These are phyloP conservation scores for Eupithecia subumbrata DNA, from an alignment of 2,888 invertebrate genomes.

Conservation along the genomic window DNA sequence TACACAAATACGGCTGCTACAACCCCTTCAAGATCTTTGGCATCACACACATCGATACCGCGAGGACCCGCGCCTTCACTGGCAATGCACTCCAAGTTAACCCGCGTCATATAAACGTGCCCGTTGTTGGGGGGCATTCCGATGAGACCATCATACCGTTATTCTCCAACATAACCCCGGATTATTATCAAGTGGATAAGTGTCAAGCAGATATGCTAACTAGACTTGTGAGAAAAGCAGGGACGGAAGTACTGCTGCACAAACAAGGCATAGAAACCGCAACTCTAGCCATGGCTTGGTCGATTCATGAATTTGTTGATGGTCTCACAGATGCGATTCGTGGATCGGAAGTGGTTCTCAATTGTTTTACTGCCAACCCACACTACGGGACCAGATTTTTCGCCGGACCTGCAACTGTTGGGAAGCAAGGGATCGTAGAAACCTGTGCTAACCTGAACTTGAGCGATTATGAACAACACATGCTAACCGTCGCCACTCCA, in stretches of 20 bases:
- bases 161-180: slow-evolving; percentile 64
- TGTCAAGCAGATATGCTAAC: slow-evolving; percentile 62
- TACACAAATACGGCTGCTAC: slow-evolving; percentile 58
- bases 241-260: slow-evolving; percentile 58
- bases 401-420: slow-evolving; percentile 63
- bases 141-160: slow-evolving; percentile 67
- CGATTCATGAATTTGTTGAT: slow-evolving; percentile 64
- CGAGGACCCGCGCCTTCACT: slow-evolving; percentile 56
- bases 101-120: slow-evolving; percentile 55
- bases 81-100: slow-evolving; percentile 56
- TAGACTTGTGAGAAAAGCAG: slow-evolving; percentile 61
- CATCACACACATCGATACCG: slow-evolving; percentile 65
- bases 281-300: slow-evolving; percentile 63
- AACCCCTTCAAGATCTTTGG: slow-evolving; percentile 68
- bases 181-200: slow-evolving; percentile 48
- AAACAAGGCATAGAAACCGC: slow-evolving; percentile 62
- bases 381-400: slow-evolving; percentile 68
- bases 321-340: slow-evolving; percentile 58
- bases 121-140: slow-evolving; percentile 71
- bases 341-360: slow-evolving; percentile 56
- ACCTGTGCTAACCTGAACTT: slow-evolving; percentile 55
- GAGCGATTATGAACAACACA: slow-evolving; percentile 57
- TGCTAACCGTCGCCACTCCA: slow-evolving; percentile 54
- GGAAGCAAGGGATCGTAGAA: slow-evolving; percentile 57
- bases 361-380: slow-evolving; percentile 63